Base-by-base conservation (phyloP, 2,888 invertebrate species). In the Drosophila monieri region DNA sequence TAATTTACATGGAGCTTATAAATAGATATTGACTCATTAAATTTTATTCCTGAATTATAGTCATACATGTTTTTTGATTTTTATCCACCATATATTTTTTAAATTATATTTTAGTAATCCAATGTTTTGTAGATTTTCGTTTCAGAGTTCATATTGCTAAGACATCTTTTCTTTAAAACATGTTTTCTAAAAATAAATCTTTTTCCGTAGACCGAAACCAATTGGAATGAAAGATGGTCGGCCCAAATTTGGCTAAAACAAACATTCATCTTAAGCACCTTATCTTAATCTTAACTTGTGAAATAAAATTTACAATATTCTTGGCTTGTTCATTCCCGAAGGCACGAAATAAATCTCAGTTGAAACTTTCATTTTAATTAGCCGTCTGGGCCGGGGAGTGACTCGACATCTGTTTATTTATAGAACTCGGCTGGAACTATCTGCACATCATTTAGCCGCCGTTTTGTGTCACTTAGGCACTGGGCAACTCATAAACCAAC, bases 361-460 rank as follows among this genome's bases (percentile, higher is more conserved):
- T 23, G 37, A 48, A 73, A 73, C 72, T 73, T 73, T 73, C 72
- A 73, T 73, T 73, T 73, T 73, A 73, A 73, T 73, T 73, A 73
- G 73, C 67, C 51, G 73, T 47, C 55, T 47, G 54, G 71, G 23
- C 48, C 8, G 21, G 25, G 71, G 27, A 67, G 73, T 73, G 72
- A 66, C 73, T 64, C 47, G 72, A 52, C 71, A 59, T 51, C 48
- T 60, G 46, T 67, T 80, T 81, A 81, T 86, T 81, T 85, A 75
- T 81, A 80, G 80, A 83, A 83, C 73, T 47, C 32, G 57, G 25
- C 66, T 15, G 39, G 39, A 69, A 65, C 71, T 76, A 80, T 87
- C 87, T 81, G 85, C 73, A 83, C 83, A 84, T 84, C 87, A 84
- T 87, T 84, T 87, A 69, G 88, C 67, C 78, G 76, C 77, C 83